Conservation (phyloP, 2,113 vertebrate species). For the Euleptes europaea region DNA sequence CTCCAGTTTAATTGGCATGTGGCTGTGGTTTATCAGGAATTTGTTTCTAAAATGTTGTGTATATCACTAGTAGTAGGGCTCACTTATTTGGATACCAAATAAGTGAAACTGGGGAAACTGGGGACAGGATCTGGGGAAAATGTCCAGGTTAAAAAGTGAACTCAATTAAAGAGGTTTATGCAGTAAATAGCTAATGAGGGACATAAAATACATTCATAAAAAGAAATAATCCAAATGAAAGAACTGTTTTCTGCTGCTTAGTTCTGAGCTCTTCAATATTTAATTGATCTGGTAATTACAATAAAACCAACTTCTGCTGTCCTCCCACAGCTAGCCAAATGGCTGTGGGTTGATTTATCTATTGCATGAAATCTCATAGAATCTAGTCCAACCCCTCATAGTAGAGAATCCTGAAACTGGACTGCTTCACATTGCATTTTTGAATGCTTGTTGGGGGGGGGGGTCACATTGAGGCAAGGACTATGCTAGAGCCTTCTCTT, state of each 20-base stretch:
- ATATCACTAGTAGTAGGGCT: background rate
- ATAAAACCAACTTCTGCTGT: background rate
- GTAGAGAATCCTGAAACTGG: background rate
- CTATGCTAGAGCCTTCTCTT: too few relatives aligned
- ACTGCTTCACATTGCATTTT: background rate
- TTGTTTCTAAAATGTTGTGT: background rate
- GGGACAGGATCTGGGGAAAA: too few relatives aligned
- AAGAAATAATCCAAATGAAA: background rate
- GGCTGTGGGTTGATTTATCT: too few relatives aligned
- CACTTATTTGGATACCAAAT: background rate
- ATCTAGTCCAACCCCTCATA: too few relatives aligned
- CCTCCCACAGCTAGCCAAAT: background rate
- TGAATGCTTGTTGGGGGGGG: background rate
- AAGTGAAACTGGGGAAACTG: too few relatives aligned
- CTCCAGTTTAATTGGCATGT: background rate
- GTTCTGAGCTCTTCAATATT: background rate
- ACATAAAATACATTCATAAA: background rate
- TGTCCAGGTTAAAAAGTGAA: background rate
- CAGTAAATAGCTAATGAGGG: background rate
- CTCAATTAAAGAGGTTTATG: background rate
- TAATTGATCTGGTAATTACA: background rate
- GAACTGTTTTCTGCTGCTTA: background rate
- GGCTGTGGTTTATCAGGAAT: background rate
- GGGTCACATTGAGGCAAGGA: too few relatives aligned
- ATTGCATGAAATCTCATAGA: background rate